phyloP scores from a whole-genome alignment of 2,797 vertebrate genomes.

The Dendrocincla fuliginosa region DNA sequence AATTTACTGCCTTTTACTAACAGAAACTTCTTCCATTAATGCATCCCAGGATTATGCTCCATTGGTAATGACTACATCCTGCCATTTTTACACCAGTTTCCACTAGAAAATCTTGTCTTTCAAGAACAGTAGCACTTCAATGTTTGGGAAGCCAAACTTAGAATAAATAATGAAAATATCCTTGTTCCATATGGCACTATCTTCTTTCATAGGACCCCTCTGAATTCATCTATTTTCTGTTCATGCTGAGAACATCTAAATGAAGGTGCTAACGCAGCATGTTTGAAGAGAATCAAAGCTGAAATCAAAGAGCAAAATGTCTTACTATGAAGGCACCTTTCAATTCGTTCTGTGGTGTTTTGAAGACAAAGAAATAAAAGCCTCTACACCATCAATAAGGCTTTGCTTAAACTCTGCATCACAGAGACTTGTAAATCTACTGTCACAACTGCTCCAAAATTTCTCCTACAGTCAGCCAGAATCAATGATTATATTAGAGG shows the following conservation, averaged over 20 bases:
- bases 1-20: background rate
- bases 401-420: slow-evolving; percentile 35
- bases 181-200: background rate
- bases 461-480: background rate
- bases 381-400: background rate
- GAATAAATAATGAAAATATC: background rate
- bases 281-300: slow-evolving; percentile 60
- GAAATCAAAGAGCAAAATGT: slow-evolving; percentile 45
- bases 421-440: slow-evolving; percentile 4
- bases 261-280: slow-evolving; percentile 17
- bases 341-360: background rate
- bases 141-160: background rate
- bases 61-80: background rate
- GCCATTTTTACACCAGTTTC: background rate
- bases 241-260: slow-evolving; percentile 21
- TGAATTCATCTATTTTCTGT: background rate
- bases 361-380: slow-evolving; percentile 45
- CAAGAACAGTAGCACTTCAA: background rate
- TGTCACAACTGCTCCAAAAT: background rate
- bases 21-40: background rate
- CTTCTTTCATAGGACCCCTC: background rate
- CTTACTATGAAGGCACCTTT: background rate
- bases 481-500: background rate
- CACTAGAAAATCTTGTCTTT: background rate
- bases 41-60: background rate